Conservation (phyloP, 2,888 invertebrate genomes). For the Sarcophaga caerulescens region DNA sequence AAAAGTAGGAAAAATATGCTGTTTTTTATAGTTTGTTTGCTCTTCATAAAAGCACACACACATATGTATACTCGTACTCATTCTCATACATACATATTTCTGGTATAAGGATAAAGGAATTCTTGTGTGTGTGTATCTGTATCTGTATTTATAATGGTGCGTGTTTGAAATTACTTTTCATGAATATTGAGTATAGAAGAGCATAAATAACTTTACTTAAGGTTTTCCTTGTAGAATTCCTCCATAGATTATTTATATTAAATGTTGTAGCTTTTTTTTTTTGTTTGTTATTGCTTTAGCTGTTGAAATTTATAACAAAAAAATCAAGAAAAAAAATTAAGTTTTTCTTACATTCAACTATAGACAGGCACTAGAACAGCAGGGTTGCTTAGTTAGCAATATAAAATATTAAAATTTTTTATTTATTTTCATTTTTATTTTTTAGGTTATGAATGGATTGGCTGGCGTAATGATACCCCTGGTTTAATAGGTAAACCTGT, state of each 20-base stretch:
- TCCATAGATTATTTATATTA: background rate
- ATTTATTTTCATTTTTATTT: constrained; percentile 22
- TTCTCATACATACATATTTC: background rate
- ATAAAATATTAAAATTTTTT: constrained; percentile 9
- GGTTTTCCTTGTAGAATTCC: constrained; percentile 43
- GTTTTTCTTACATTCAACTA: no score
- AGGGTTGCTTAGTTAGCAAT: no score
- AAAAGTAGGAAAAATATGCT: constrained; percentile 45
- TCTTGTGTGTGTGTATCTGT: constrained; percentile 21
- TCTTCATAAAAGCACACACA: background rate
- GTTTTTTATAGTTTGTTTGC: background rate
- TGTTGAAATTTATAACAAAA: constrained; percentile 17
- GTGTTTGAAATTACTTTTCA: constrained; percentile 65
- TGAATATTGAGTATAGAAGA: constrained; percentile 48
- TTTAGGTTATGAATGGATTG: constrained; percentile 91
- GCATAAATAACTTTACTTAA: constrained; percentile 57
- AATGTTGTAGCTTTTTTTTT: background rate
- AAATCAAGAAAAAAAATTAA: background rate
- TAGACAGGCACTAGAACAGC: no score
- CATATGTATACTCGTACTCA: background rate
- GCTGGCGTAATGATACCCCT: constrained; percentile 88
- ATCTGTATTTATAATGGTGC: constrained; percentile 47
- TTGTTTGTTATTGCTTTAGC: background rate
- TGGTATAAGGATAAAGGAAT: constrained; percentile 58
- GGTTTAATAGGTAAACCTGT: constrained; percentile 85